Conservation (phyloP, 2,888 invertebrate genomes). For the Eretmocerus hayati region DNA sequence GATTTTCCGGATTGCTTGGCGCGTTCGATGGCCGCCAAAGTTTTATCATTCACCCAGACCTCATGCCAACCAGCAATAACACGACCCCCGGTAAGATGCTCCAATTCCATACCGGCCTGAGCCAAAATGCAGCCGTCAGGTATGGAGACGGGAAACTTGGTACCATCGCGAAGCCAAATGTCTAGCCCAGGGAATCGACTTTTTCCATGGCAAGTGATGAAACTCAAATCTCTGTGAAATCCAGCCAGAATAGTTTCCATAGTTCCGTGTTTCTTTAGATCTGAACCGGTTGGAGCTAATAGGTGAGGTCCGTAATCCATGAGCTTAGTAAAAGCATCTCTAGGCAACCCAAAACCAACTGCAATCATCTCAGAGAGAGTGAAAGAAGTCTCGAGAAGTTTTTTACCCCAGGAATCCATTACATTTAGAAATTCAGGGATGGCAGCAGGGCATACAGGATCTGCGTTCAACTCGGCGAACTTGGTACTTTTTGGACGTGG, state of each 20-base stretch:
- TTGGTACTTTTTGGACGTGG: too few relatives aligned
- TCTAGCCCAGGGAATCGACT: neutral
- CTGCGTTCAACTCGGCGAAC: too few relatives aligned
- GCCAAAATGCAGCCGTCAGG: slow-evolving; percentile 1
- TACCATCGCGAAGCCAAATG: neutral
- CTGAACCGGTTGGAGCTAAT: neutral
- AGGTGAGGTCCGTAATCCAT: neutral
- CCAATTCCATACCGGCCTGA: slow-evolving; percentile 1
- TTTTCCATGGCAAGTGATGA: neutral
- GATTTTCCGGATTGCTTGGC: neutral
- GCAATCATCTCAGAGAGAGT: neutral
- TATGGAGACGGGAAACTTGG: neutral
- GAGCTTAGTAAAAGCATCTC: neutral
- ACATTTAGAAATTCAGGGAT: neutral
- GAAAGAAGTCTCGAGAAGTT: neutral
- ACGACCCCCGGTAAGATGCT: neutral
- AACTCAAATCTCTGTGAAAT: neutral
- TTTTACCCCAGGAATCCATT: neutral
- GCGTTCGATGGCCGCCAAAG: neutral
- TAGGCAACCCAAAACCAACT: neutral
- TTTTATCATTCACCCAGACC: neutral
- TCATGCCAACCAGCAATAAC: neutral
- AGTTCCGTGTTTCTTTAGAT: neutral
- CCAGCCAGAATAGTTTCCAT: neutral
- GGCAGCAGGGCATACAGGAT: too few relatives aligned